Percentiles rank a stretch among this genome's conserved stretches.
phyloP scores from a whole-genome alignment of 2,113 vertebrate genomes.

The Albula goreensis region DNA sequence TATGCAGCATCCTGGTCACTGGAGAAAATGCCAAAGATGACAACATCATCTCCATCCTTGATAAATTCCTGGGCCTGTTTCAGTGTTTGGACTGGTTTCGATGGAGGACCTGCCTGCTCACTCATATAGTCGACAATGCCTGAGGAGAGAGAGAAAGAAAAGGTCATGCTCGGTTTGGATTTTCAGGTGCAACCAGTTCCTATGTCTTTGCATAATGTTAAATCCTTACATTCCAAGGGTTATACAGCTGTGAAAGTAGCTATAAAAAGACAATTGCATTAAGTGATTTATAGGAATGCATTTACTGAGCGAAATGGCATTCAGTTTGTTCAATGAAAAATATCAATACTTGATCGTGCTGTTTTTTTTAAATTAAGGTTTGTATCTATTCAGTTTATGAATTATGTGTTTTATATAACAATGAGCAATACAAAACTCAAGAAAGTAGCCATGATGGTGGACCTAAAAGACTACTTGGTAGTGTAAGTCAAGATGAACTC shows the following conservation, averaged over 20 bases:
- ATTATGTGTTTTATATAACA: neutral
- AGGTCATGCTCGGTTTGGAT: neutral
- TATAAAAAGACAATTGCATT: neutral
- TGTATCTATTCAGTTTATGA: neutral
- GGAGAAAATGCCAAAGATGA: conserved; percentile 84
- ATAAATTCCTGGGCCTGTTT: conserved; percentile 91
- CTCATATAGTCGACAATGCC: conserved; percentile 91
- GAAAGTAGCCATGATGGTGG: no score
- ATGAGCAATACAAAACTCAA: neutral
- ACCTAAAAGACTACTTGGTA: no score
- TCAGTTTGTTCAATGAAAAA: neutral
- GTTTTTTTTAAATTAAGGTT: neutral
- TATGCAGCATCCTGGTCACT: conserved; percentile 76
- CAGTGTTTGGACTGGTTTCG: conserved; percentile 79
- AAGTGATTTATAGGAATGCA: neutral
- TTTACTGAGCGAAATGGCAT: neutral
- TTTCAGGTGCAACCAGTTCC: neutral
- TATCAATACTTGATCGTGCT: neutral
- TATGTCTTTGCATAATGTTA: neutral
- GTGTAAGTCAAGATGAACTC: no score
- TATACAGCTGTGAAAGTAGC: neutral
- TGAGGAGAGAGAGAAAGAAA: conserved; percentile 45
- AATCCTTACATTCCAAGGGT: neutral
- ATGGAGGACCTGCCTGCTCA: conserved; percentile 91
- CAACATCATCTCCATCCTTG: conserved; percentile 86